Evolutionary conservation across 2,888 invertebrate genomes (phyloP).

Genomic region (Pogonocherus hispidulus): DNA sequence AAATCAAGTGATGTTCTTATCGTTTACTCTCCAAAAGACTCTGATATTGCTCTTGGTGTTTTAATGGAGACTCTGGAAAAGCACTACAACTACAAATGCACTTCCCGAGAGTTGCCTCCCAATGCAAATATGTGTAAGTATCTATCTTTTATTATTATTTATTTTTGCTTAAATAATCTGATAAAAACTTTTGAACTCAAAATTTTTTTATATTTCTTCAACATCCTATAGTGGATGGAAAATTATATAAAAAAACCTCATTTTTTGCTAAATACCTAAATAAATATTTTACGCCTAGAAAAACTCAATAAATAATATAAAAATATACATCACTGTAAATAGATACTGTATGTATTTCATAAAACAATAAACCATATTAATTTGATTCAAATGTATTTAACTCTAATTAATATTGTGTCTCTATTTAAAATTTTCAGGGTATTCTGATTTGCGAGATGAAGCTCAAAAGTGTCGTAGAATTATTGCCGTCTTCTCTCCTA

Average conservation of each 20-base stretch:
- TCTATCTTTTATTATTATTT: background rate
- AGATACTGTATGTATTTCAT: too few species aligned
- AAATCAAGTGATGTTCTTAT: slow-evolving; percentile 77
- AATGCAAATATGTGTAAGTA: slow-evolving; percentile 58
- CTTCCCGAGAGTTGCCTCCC: slow-evolving; percentile 66
- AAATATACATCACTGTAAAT: too few species aligned
- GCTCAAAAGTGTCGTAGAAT: slow-evolving; percentile 70
- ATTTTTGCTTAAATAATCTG: background rate
- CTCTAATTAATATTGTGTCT: too few species aligned
- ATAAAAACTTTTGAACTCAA: too few species aligned
- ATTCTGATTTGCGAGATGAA: slow-evolving; percentile 71
- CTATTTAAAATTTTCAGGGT: slow-evolving; percentile 72
- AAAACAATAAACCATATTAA: too few species aligned
- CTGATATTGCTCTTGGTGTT: slow-evolving; percentile 74
- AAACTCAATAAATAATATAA: too few species aligned
- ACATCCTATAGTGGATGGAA: too few species aligned
- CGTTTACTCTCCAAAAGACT: slow-evolving; percentile 76
- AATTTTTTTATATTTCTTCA: too few species aligned
- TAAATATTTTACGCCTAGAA: too few species aligned
- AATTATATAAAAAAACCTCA: too few species aligned
- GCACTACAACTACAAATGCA: slow-evolving; percentile 77
- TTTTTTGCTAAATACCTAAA: too few species aligned
- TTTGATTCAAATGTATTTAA: too few species aligned
- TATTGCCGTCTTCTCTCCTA: slow-evolving; percentile 70
- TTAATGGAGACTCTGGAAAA: slow-evolving; percentile 75